phyloP scores from a whole-genome alignment of 2,113 vertebrate species.

The Varanus komodoensis region DNA sequence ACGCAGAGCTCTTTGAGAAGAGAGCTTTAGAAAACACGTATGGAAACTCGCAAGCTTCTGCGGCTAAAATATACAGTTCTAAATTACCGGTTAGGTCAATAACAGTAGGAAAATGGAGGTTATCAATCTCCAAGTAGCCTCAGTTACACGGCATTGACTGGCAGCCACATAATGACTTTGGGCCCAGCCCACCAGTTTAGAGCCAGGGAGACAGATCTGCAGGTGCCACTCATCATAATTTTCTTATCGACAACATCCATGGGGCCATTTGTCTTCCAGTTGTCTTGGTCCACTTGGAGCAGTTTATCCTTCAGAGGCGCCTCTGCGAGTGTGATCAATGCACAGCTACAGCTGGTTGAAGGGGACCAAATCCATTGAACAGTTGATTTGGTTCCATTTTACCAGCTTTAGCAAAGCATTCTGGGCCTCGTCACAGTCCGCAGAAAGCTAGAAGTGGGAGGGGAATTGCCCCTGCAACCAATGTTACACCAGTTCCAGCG shows the following conservation, averaged over 20 bases:
- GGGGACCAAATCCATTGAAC: slow-evolving; percentile 96
- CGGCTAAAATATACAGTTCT: slow-evolving; percentile 46
- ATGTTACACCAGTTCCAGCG: slow-evolving; percentile 31
- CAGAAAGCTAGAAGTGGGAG: slow-evolving; percentile 40
- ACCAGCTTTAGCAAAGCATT: slow-evolving; percentile 99
- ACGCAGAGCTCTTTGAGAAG: background rate
- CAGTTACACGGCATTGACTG: slow-evolving; percentile 71
- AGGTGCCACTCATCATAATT: slow-evolving; percentile 71
- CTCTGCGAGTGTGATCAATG: slow-evolving; percentile 88
- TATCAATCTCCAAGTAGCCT: slow-evolving; percentile 69
- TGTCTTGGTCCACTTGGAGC: slow-evolving; percentile 33
- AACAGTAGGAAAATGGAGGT: slow-evolving; percentile 58
- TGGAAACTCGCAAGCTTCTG: slow-evolving; percentile 35
- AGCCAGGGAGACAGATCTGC: slow-evolving; percentile 69
- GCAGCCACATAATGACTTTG: slow-evolving; percentile 72
- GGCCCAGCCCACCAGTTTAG: slow-evolving; percentile 73
- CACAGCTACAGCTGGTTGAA: slow-evolving; percentile 99
- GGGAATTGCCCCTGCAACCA: slow-evolving; percentile 45
- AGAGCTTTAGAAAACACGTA: slow-evolving; percentile 2
- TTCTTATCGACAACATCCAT: slow-evolving; percentile 60
- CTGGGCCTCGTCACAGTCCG: slow-evolving; percentile 63
- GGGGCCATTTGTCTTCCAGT: slow-evolving; percentile 71
- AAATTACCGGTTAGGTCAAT: slow-evolving; percentile 65
- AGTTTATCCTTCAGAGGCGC: slow-evolving; percentile 55
- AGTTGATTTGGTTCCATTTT: slow-evolving; percentile 99